phyloP scores from a whole-genome alignment of 2,113 vertebrate species.

The Glaucidium brasilianum region DNA sequence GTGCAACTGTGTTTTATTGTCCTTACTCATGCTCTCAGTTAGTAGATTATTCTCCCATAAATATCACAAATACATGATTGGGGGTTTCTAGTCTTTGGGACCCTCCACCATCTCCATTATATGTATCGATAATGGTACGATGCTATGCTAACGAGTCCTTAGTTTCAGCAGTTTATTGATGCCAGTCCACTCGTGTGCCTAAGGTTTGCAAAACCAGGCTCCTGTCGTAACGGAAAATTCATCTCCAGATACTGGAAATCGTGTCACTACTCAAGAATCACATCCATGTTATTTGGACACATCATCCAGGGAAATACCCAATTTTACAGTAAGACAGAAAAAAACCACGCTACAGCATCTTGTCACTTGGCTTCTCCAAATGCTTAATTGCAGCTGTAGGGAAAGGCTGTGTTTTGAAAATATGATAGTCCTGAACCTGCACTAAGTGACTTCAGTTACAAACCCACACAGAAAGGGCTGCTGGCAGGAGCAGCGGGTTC shows the following conservation, averaged over 20 bases:
- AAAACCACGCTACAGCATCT: fast-evolving
- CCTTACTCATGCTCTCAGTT: background rate
- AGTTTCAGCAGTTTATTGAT: background rate
- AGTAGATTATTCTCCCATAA: background rate
- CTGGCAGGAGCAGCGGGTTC: background rate
- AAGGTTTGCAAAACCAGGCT: background rate
- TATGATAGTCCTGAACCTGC: fast-evolving
- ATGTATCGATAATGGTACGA: fast-evolving
- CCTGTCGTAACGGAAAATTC: background rate
- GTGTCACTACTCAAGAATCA: fast-evolving
- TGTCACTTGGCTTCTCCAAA: background rate
- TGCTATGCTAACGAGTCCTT: background rate
- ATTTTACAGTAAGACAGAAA: background rate
- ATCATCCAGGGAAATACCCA: background rate
- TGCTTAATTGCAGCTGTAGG: fast-evolving
- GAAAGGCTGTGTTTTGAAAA: fast-evolving
- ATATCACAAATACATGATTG: fast-evolving
- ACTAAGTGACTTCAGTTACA: fast-evolving
- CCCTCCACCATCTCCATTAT: background rate
- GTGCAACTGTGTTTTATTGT: background rate
- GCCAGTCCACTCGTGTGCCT: fast-evolving
- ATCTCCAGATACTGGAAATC: fast-evolving
- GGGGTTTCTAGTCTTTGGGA: background rate
- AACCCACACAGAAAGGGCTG: fast-evolving
- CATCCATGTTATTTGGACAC: fast-evolving